Percentiles rank a stretch among this genome's conserved stretches.
Evolutionary conservation across 2,113 vertebrate species (phyloP).

Genomic region (Hydrochoerus hydrochaeris): DNA sequence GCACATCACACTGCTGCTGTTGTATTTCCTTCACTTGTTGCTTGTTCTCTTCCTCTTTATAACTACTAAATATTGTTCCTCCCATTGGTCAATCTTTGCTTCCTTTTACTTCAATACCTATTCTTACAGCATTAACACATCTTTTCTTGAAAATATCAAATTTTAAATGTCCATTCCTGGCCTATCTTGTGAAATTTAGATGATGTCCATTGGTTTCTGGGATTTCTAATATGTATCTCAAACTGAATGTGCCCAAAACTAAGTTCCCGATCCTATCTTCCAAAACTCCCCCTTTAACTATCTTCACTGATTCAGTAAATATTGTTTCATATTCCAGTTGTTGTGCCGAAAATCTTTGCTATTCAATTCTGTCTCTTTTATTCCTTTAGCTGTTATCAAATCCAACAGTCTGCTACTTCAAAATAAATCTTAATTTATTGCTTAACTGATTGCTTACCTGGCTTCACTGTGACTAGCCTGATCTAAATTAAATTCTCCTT

Average conservation of each 20-base stretch:
- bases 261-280: neutral
- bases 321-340: neutral
- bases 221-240: neutral
- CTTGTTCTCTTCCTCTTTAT: neutral
- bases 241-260: neutral
- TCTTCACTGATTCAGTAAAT: neutral
- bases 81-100: neutral
- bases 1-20: neutral
- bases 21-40: neutral
- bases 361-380: neutral
- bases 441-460: neutral
- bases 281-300: neutral
- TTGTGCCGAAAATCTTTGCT: neutral
- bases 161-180: neutral
- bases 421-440: neutral
- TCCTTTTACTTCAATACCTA: neutral
- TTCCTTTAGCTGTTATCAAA: neutral
- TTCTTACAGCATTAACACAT: neutral
- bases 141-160: neutral
- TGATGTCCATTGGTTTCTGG: neutral
- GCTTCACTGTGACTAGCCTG: neutral
- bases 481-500: neutral
- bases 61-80: neutral
- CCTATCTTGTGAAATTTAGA: neutral
- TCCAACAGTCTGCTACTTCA: neutral